These are phyloP conservation scores for Caenorhabditis tropicalis DNA, from an alignment of 1,140 invertebrate genomes.

Conservation along the genomic window DNA sequence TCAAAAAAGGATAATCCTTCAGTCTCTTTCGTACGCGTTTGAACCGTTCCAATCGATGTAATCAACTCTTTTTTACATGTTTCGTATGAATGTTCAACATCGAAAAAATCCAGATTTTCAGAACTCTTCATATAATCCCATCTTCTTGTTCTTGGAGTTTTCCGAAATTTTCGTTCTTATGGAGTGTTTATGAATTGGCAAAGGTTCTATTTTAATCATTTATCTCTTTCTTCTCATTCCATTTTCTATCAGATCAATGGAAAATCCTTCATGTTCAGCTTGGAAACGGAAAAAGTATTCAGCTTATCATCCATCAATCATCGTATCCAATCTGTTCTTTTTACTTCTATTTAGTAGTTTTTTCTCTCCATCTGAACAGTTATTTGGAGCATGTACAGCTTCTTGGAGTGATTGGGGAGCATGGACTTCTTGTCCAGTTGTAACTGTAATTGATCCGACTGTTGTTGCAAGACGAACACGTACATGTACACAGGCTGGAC, in stretches of 20 bases:
- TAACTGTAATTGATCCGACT: background rate
- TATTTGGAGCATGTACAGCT: background rate
- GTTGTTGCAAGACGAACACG: background rate
- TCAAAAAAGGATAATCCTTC: slow-evolving; percentile 17
- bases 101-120: slow-evolving; percentile 1
- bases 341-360: slow-evolving; percentile 7
- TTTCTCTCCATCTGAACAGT: background rate
- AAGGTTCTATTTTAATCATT: background rate
- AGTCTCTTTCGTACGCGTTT: slow-evolving; percentile 5
- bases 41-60: slow-evolving; percentile 34
- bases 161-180: background rate
- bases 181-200: slow-evolving; percentile 19
- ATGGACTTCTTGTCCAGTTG: background rate
- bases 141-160: background rate
- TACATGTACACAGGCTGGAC: background rate
- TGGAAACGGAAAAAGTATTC: slow-evolving; percentile 18
- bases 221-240: background rate
- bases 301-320: background rate
- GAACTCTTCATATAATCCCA: background rate
- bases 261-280: slow-evolving; percentile 28
- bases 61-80: background rate
- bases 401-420: background rate
- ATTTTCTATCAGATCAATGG: slow-evolving; percentile 22
- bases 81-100: slow-evolving; percentile 3
- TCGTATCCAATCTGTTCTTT: background rate